phyloP scores from a whole-genome alignment of 2,797 vertebrate genomes.

The Simalia tracyae region DNA sequence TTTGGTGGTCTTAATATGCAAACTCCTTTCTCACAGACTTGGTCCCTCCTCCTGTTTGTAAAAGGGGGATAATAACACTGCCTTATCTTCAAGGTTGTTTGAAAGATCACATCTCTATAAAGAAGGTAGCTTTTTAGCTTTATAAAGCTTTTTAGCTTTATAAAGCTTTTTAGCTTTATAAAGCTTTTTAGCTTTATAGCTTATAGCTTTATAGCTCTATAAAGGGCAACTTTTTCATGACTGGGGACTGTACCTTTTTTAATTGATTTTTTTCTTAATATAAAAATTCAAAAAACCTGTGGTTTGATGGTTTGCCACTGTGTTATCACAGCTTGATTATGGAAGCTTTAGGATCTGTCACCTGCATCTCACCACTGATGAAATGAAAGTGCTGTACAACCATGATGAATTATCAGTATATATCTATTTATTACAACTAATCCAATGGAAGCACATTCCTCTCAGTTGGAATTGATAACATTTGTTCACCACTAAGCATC shows the following conservation, averaged over 20 bases:
- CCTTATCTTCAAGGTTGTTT: not conserved
- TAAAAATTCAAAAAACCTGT: not conserved
- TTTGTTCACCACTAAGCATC: not conserved
- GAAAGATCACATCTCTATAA: not conserved
- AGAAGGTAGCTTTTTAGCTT: too few species aligned
- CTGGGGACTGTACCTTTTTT: not conserved
- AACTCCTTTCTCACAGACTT: too few species aligned
- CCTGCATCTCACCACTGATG: not conserved
- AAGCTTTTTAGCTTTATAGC: too few species aligned
- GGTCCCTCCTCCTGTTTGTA: not conserved
- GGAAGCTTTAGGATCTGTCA: not conserved
- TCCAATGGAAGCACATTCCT: not conserved
- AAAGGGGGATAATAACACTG: not conserved
- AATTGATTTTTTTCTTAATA: not conserved
- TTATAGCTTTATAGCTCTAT: too few species aligned
- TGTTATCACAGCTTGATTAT: not conserved
- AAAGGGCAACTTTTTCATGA: not conserved
- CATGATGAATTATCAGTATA: not conserved
- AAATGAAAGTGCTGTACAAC: not conserved
- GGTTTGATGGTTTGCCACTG: not conserved
- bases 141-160: too few species aligned
- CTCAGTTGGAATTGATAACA: not conserved
- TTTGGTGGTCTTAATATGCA: not conserved
- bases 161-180: too few species aligned
- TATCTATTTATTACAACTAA: not conserved